Evolutionary conservation across 2,888 invertebrate genomes (phyloP).

Genomic region (Drosophila peninsularis): DNA sequence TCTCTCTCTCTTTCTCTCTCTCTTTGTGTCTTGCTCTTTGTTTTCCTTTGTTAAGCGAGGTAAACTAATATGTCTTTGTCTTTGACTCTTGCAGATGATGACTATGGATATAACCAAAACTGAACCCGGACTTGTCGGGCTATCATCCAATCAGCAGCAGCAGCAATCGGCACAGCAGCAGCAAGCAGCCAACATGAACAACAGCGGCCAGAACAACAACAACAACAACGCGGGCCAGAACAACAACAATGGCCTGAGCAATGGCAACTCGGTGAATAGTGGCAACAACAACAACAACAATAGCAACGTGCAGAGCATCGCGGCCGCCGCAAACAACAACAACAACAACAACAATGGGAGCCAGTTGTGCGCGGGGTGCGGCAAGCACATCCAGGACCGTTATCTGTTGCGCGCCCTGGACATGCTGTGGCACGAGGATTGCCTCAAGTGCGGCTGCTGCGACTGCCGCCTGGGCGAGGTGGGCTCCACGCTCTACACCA

Average conservation of each 20-base stretch:
- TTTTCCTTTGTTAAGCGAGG: too few relatives aligned
- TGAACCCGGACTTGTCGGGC: constrained; percentile 86
- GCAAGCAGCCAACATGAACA: constrained; percentile 63
- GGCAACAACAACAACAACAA: constrained; percentile 44
- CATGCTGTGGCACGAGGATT: constrained; percentile 98
- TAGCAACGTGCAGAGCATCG: constrained; percentile 70
- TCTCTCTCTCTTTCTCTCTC: too few relatives aligned
- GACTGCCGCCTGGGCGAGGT: constrained; percentile 98
- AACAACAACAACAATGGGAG: constrained; percentile 84
- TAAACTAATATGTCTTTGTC: constrained; percentile 3
- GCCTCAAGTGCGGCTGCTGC: constrained; percentile 98
- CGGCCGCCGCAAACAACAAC: constrained; percentile 73
- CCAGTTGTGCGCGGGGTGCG: constrained; percentile 96
- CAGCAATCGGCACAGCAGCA: constrained; percentile 52
- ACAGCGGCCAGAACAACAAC: constrained; percentile 56
- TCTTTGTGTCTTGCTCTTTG: not conserved
- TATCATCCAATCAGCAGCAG: constrained; percentile 79
- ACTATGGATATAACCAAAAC: constrained; percentile 95
- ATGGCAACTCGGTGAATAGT: constrained; percentile 59
- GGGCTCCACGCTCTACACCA: constrained; percentile 96
- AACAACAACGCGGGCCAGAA: constrained; percentile 31
- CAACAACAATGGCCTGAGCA: constrained; percentile 58
- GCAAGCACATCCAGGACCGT: constrained; percentile 96
- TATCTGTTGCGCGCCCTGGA: constrained; percentile 96
- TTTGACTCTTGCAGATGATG: constrained; percentile 86